Base-by-base conservation (phyloP, 1,140 invertebrate species). In the Drosophila leontia region DNA sequence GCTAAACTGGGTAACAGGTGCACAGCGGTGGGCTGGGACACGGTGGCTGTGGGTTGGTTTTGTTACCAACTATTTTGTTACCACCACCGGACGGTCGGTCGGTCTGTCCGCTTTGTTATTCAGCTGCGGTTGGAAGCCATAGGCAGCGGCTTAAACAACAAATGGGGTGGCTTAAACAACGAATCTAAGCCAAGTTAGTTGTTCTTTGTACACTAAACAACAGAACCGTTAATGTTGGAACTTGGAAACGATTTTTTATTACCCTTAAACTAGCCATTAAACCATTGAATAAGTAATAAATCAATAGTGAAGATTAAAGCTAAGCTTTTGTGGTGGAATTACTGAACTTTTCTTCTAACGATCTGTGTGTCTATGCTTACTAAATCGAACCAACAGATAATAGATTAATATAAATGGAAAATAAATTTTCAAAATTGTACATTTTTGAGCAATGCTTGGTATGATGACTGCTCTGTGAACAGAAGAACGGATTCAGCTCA, bases 1-100 rank as follows among this genome's bases (percentile, higher is more conserved):
- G 56, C 48, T 57, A 58, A 87, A 87, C 68, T 88, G 77, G 84
- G 84, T 87, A 87, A 87, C 84, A 87, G 80, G 84, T 88, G 84
- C 84, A 87, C 35, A 6, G 26, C 79, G 19, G 42, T 37, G 68
- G 48, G 48, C 53, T 69, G 64, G 37, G 65, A 39, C 47, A 12
- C 13, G 53, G 19, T 50, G 65, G 39, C 32, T 59, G 48, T 48
- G 61, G 61, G 11, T 42, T 51, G 50, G 50, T 34, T 48, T 50
- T 60, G 37, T 32, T 17, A 42, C 34, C 55, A 75, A 57, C 75
- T 63, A 77, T 69, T 78, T 78, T 51, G 75, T 77, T 77, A 59
- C 69, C 65, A 71, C 61, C 74, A 57, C 32, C 37, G 69, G 64
- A 51, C 69, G 41, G 58, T 50, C 9, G 53, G 69, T 62, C 67